Evolutionary conservation across 2,888 invertebrate genomes (phyloP).

Genomic region (Hypolimnas misippus): DNA sequence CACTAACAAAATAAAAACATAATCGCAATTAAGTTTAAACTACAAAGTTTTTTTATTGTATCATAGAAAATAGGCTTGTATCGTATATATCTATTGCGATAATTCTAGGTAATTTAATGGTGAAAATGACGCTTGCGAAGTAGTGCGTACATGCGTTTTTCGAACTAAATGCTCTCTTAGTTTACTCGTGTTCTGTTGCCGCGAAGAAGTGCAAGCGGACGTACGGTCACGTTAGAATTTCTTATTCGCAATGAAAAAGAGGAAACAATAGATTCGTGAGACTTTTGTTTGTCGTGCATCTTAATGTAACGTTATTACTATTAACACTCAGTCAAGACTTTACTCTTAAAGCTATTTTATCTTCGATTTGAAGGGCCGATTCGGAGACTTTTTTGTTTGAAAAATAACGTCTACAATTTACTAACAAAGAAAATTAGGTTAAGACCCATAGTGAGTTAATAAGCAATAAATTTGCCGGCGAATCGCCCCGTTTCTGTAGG

Average conservation of each 20-base stretch:
- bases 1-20: no score
- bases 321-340: conserved; percentile 14
- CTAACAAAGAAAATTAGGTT: conserved; percentile 38
- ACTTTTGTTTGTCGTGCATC: conserved; percentile 48
- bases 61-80: neutral
- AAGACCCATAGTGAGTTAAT: conserved; percentile 54
- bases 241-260: conserved; percentile 65
- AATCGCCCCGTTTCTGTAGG: conserved; percentile 67
- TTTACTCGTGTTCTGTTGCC: conserved; percentile 49
- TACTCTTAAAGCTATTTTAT: conserved; percentile 22
- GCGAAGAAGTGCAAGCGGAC: conserved; percentile 71
- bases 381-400: conserved; percentile 17
- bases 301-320: conserved; percentile 2
- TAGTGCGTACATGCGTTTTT: conserved; percentile 54
- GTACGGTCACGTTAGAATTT: conserved; percentile 65
- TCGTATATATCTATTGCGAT: neutral
- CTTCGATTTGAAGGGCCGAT: conserved; percentile 3
- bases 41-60: neutral
- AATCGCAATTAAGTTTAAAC: no score
- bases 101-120: conserved; percentile 26
- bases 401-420: neutral
- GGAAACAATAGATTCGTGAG: conserved; percentile 79
- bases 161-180: conserved; percentile 65
- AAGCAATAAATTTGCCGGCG: conserved; percentile 60
- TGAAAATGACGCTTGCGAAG: conserved; percentile 38